Evolutionary conservation across 1,140 invertebrate species (phyloP).

Genomic region (Pseudomyrmex flavicornis): DNA sequence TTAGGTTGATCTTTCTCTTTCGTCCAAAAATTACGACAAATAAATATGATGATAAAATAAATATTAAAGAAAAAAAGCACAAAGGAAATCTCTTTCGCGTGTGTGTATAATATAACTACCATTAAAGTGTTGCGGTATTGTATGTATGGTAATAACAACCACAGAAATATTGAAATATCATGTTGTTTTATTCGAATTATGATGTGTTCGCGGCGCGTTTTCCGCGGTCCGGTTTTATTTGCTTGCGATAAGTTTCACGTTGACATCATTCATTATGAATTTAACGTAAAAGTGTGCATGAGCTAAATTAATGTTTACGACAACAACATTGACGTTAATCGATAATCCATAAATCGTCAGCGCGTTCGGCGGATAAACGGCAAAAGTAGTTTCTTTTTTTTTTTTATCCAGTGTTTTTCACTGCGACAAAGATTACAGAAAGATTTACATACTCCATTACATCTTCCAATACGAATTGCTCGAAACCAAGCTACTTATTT

Average conservation of each 20-base stretch:
- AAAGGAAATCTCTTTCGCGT: neutral
- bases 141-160: neutral
- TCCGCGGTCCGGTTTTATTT: neutral
- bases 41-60: too few relatives aligned
- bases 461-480: conserved; percentile 5
- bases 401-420: neutral
- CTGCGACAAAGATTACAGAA: neutral
- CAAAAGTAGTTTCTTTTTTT: neutral
- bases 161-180: neutral
- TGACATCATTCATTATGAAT: neutral
- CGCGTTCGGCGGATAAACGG: neutral
- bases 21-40: neutral
- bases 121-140: neutral
- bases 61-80: neutral
- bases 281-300: neutral
- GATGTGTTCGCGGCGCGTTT: neutral
- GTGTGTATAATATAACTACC: neutral
- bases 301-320: conserved; percentile 16
- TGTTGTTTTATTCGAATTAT: conserved; percentile 5
- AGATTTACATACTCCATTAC: neutral
- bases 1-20: conserved; percentile 5
- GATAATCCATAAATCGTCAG: conserved; percentile 1
- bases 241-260: neutral
- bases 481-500: neutral
- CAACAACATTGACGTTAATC: neutral